Evolutionary conservation across 2,113 vertebrate genomes (phyloP).

Genomic region (Phalacrocorax aristotelis): DNA sequence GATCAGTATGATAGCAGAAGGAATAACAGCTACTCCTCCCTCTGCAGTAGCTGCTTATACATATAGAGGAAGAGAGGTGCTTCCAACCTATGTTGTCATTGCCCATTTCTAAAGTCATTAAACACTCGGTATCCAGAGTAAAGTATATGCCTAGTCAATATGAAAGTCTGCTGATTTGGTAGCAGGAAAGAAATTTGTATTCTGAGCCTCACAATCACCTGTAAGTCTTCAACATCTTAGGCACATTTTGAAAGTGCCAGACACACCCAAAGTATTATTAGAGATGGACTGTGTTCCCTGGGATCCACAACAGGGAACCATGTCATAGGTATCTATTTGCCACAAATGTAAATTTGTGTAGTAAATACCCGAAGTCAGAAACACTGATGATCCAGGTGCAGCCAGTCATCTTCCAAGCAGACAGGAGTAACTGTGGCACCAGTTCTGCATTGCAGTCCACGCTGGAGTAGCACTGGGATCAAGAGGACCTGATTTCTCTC

Average conservation of each 20-base stretch:
- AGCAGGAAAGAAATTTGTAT: not conserved
- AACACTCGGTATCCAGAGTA: not conserved
- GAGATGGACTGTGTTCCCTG: not conserved
- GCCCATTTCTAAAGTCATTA: not conserved
- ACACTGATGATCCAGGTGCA: not conserved
- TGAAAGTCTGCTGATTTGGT: not conserved
- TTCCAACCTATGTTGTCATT: not conserved
- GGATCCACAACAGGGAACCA: not conserved
- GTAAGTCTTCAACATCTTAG: not conserved
- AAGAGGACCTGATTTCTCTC: not conserved
- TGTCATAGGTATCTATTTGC: not conserved
- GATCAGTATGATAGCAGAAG: accelerated
- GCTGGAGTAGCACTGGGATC: not conserved
- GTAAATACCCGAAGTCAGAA: not conserved
- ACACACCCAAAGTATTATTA: not conserved
- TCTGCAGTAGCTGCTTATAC: not conserved
- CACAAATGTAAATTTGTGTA: not conserved
- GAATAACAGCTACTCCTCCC: not conserved
- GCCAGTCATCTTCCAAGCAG: not conserved
- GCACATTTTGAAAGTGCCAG: not conserved
- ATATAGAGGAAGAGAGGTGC: not conserved
- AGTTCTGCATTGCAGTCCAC: not conserved
- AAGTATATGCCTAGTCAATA: not conserved
- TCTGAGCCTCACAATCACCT: not conserved
- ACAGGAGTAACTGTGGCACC: not conserved